Evolutionary conservation across 1,140 invertebrate genomes (phyloP), one percentile per base, ranked within the genome.

Genomic region (Trichonephila inaurata): DNA sequence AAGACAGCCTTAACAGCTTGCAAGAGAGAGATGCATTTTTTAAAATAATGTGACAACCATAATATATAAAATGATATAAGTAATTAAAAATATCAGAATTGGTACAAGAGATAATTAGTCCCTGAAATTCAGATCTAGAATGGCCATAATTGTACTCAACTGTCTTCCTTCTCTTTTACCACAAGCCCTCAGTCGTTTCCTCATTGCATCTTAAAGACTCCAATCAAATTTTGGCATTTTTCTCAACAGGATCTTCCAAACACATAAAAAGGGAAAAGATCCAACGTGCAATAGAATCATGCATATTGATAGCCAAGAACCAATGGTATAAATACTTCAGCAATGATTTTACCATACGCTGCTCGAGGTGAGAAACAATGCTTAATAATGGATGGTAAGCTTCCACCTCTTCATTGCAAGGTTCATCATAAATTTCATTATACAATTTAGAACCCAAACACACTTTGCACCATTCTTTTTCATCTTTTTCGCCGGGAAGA

Each of bases 91-190:
- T 40, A 40, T 40, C 33, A 40, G 28, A 28, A 40, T 40, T 40
- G 33, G 3, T 28, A 51, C 44, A 51, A 8, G 1, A 51, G 4
- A 51, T 51, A 6, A 51, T 10, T 51, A 51, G 7, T 2, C 51
- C 2, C 51, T 12, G 10, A 51, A 51, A 51, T 51, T 10, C 10
- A 0, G 5, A 51, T 51, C 7, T 51, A 51, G 7, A 51, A 51
- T 10, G 7, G 7, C 7, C 7, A 7, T 5, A 51, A 51, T 51
- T 0, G 5, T 7, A 12, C 10, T 0, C 51, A 51, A 51, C 7
- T 10, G 51, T 10, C 10, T 7, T 0, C 5, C 0, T 1, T 51
- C 7, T 5, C 0, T 5, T 10, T 51, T 12, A 0, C 5, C 7
- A 51, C 51, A 10, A 51, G 10, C 5, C 6, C 10, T 51, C 6